These are phyloP conservation scores for Phycodurus eques DNA, from an alignment of 2,113 vertebrate genomes.

Conservation along the genomic window DNA sequence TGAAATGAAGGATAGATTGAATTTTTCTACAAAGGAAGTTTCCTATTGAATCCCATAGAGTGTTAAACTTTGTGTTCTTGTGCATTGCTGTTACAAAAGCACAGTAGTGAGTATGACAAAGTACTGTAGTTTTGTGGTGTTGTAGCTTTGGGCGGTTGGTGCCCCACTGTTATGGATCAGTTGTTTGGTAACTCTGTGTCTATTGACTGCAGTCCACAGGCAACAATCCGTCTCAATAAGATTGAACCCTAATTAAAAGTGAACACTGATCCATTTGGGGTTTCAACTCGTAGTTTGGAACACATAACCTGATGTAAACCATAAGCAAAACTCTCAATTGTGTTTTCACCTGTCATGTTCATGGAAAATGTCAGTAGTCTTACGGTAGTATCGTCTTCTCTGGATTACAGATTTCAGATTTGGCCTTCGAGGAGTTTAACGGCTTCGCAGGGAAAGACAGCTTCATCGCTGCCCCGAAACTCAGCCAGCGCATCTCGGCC, in stretches of 20 bases:
- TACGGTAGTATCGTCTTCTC: neutral
- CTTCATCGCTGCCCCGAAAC: slow-evolving; percentile 51
- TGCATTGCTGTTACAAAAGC: neutral
- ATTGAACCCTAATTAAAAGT: neutral
- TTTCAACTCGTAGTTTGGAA: neutral
- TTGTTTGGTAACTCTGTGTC: neutral
- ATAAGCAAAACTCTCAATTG: neutral
- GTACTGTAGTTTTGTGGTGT: neutral
- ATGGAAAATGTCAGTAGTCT: neutral
- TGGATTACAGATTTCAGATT: slow-evolving; percentile 49
- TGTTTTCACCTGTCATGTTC: neutral
- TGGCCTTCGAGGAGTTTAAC: slow-evolving; percentile 71
- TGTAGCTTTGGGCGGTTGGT: neutral
- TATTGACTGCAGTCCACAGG: neutral
- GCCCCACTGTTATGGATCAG: neutral
- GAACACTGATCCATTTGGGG: neutral
- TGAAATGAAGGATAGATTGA: too few relatives aligned
- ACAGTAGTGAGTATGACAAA: neutral
- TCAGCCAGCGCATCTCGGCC: slow-evolving; percentile 49
- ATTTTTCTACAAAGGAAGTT: neutral
- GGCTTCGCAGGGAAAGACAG: slow-evolving; percentile 54
- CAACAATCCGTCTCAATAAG: neutral
- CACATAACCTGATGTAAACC: neutral
- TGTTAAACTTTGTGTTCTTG: neutral
- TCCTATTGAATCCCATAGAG: neutral